Conservation (phyloP, 2,888 invertebrate genomes). For the Tetragonisca angustula region DNA sequence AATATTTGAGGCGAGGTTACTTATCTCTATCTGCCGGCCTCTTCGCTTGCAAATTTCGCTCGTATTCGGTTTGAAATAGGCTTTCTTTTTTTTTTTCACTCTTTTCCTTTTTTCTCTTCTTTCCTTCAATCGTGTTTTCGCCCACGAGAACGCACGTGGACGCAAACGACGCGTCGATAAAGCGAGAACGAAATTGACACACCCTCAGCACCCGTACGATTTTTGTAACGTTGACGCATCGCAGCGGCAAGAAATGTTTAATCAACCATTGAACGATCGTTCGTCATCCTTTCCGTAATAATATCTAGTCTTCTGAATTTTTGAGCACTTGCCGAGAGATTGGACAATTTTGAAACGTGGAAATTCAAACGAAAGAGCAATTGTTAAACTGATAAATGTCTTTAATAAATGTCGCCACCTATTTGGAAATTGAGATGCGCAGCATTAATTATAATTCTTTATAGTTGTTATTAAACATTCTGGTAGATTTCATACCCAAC, state of each 20-base stretch:
- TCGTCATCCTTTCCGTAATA: not conserved
- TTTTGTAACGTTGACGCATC: not conserved
- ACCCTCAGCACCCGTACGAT: not conserved
- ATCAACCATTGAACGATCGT: not conserved
- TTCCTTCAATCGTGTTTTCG: not conserved
- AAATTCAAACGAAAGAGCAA: too few relatives aligned
- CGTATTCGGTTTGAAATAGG: constrained; percentile 22
- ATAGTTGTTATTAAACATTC: too few relatives aligned
- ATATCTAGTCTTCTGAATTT: not conserved
- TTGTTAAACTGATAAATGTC: too few relatives aligned
- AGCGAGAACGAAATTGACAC: not conserved
- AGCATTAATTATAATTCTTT: too few relatives aligned
- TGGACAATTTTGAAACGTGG: too few relatives aligned
- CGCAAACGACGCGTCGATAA: constrained; percentile 16
- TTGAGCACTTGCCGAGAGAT: too few relatives aligned
- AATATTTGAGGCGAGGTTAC: constrained; percentile 55
- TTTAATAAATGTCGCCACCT: too few relatives aligned
- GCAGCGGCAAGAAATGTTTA: accelerated
- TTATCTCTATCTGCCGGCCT: constrained; percentile 43
- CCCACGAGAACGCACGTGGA: too few relatives aligned
- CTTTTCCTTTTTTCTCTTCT: not conserved
- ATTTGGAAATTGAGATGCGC: too few relatives aligned
- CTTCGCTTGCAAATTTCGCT: constrained; percentile 29
- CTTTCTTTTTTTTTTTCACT: not conserved
- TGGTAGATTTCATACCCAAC: too few relatives aligned